Evolutionary conservation across 2,113 vertebrate genomes (phyloP), one percentile per base, ranked within the genome.

Genomic region (Bufo bufo): DNA sequence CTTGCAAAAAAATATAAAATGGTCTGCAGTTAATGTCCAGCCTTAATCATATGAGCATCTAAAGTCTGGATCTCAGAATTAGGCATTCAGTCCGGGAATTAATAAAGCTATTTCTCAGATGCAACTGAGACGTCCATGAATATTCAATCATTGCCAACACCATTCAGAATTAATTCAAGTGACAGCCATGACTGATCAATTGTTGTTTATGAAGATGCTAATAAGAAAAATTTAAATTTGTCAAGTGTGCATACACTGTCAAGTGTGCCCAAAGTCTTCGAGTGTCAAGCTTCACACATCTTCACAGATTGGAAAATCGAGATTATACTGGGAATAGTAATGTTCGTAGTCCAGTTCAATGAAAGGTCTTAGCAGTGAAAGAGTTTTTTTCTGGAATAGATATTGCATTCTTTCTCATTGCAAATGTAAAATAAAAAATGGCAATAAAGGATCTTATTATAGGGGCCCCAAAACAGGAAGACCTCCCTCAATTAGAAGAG

Each of bases 141-240:
- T 79, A 79, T 79, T 56, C 50, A 79, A 33, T 33, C 50, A 79
- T 56, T 56, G 77, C 77, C 52, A 58, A 58, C n/a, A 79, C 52
- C 52, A 79, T 79, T 79, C 77, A 56, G 77, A 79, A 79, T 33
- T 79, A 54, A 79, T 79, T 79, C 20, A 79, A 58, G 19, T 79
- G 77, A 79, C 50, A 79, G 50, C 77, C 77, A 58, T 56, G 50
- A 79, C 77, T 56, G 54, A 79, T 79, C 77, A 58, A 58, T 79
- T 79, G 54, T 79, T 79, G 50, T 79, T 79, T 56, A 56, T 56
- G 23, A 79, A 58, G 77, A 54, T 79, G 54, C 77, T 56, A 56
- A 54, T 54, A 54, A 23, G 77, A 58, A 33, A 12, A 23, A 79
- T 79, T 23, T 78, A 78, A 54, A 78, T 50, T 50, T 78, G 50